These are phyloP conservation scores for Arizona elegans DNA, from an alignment of 2,113 vertebrate genomes.

Conservation along the genomic window DNA sequence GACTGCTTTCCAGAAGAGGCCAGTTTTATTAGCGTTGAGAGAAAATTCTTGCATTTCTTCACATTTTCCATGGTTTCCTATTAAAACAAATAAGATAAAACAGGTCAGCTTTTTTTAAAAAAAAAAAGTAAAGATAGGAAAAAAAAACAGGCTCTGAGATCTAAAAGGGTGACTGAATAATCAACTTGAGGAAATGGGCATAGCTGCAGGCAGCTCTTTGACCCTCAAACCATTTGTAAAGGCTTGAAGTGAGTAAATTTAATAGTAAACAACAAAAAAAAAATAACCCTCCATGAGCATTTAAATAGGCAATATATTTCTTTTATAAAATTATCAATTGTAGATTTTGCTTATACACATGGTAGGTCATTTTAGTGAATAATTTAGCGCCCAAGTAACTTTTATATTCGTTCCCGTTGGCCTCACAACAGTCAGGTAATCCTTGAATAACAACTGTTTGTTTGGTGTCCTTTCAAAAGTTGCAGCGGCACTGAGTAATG, in stretches of 20 bases:
- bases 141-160: not conserved
- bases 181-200: not conserved
- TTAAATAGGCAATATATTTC: not conserved
- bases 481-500: not conserved
- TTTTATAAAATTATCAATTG: not conserved
- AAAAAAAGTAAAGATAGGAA: not conserved
- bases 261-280: not conserved
- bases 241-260: not conserved
- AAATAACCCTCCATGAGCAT: not conserved
- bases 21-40: constrained; percentile 96
- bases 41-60: constrained; percentile 97
- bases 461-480: not conserved
- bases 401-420: not conserved
- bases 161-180: not conserved
- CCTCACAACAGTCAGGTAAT: not conserved
- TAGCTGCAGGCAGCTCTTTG: not conserved
- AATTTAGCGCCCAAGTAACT: not conserved
- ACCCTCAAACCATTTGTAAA: not conserved
- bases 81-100: not conserved
- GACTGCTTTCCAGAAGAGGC: constrained; percentile 94
- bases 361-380: not conserved
- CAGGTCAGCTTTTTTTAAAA: too few species aligned
- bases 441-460: not conserved
- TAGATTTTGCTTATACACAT: not conserved
- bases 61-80: constrained; percentile 99